Percentiles rank a stretch among this genome's conserved stretches.
phyloP scores from a whole-genome alignment of 53 echinoderm and acorn worm species.

The Luidia sarsii region DNA sequence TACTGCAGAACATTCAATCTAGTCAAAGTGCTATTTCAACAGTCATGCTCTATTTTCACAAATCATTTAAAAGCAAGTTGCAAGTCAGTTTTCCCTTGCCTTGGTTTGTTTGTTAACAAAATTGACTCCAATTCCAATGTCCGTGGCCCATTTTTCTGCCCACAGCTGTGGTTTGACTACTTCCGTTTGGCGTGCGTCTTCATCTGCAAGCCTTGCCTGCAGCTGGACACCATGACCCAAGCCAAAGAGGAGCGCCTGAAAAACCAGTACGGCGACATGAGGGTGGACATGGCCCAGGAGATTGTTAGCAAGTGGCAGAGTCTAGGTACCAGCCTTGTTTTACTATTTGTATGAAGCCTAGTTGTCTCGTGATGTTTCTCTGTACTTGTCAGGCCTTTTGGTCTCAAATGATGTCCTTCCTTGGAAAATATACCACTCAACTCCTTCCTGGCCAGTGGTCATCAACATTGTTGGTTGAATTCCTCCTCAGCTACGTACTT shows the following conservation, averaged over 20 bases:
- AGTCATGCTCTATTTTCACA: too few relatives aligned
- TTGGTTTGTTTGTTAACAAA: too few relatives aligned
- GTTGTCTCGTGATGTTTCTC: not conserved
- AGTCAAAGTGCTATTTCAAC: too few relatives aligned
- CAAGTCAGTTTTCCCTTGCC: too few relatives aligned
- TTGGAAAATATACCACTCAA: too few relatives aligned
- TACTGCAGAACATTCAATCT: too few relatives aligned
- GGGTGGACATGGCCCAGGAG: slow-evolving; percentile 88
- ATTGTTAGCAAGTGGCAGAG: slow-evolving; percentile 88
- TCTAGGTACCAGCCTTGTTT: slow-evolving; percentile 66
- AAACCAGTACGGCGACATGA: slow-evolving; percentile 83
- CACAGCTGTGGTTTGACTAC: slow-evolving; percentile 81
- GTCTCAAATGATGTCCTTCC: not conserved
- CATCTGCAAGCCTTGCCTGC: slow-evolving; percentile 85
- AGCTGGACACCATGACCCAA: slow-evolving; percentile 75
- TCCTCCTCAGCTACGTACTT: too few relatives aligned
- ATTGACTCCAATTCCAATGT: too few relatives aligned
- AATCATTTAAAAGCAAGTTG: too few relatives aligned
- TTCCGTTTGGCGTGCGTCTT: slow-evolving; percentile 79
- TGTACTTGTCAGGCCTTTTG: not conserved
- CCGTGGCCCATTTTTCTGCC: too few relatives aligned
- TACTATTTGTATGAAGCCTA: not conserved
- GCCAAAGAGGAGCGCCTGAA: slow-evolving; percentile 70
- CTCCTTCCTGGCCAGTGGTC: too few relatives aligned
- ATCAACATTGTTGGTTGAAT: too few relatives aligned